phyloP scores from a whole-genome alignment of 2,888 invertebrate genomes.

The Cosmia trapezina region DNA sequence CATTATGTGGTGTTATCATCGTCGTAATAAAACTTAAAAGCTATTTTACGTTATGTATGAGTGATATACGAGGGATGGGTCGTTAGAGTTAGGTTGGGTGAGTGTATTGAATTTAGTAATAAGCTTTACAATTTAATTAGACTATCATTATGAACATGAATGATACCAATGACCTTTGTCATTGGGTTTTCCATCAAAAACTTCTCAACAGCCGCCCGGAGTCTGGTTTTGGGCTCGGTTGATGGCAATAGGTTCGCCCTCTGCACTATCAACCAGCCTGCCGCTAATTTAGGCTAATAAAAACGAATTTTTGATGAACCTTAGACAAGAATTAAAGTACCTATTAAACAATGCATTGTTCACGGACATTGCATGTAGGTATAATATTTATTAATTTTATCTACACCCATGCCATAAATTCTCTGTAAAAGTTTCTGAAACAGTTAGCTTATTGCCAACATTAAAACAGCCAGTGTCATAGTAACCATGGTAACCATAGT shows the following conservation, averaged over 20 bases:
- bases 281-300: not conserved
- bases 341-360: not conserved
- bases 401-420: too few species aligned
- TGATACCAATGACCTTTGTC: too few species aligned
- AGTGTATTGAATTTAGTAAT: constrained; percentile 10
- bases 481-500: too few species aligned
- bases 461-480: too few species aligned
- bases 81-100: constrained; percentile 22
- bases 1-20: constrained; percentile 66
- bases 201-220: too few species aligned
- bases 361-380: not conserved
- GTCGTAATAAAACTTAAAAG: constrained; percentile 65
- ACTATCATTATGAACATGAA: not conserved
- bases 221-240: too few species aligned
- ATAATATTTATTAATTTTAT: not conserved
- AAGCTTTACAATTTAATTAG: constrained; percentile 2
- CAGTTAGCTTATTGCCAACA: too few species aligned
- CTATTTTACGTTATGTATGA: constrained; percentile 42
- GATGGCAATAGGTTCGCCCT: too few species aligned
- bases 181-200: too few species aligned
- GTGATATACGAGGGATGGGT: constrained; percentile 43
- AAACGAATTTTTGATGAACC: not conserved
- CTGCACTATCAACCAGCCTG: too few species aligned
- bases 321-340: not conserved
- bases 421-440: too few species aligned